Evolutionary conservation across 1,140 invertebrate genomes (phyloP).

Genomic region (Platyscapa corneri): DNA sequence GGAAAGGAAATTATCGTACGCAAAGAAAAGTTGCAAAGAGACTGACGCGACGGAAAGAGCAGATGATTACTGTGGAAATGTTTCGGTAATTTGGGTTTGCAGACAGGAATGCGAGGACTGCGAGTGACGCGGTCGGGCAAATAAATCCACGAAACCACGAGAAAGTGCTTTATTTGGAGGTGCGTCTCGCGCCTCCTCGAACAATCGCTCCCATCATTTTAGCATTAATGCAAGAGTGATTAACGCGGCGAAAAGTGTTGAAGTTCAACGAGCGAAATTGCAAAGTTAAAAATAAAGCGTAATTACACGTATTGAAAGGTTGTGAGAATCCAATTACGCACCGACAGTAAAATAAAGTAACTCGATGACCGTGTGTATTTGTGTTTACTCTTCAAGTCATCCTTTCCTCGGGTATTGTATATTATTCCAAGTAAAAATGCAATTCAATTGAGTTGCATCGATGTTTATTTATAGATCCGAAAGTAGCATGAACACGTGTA

Average conservation of each 20-base stretch:
- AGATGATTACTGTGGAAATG: neutral
- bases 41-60: too few relatives aligned
- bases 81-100: neutral
- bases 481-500: slow-evolving; percentile 29
- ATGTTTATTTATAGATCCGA: slow-evolving; percentile 28
- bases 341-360: slow-evolving; percentile 10
- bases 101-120: neutral
- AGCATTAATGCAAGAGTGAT: too few relatives aligned
- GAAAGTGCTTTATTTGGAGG: neutral
- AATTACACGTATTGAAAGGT: neutral
- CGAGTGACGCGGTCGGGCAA: neutral
- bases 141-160: neutral
- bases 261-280: neutral
- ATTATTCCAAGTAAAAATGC: slow-evolving; percentile 21
- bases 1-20: neutral
- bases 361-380: slow-evolving; percentile 24
- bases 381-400: slow-evolving; percentile 18
- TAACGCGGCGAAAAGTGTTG: too few relatives aligned
- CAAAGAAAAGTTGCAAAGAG: neutral
- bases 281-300: neutral
- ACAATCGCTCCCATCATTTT: too few relatives aligned
- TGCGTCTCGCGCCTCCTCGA: too few relatives aligned
- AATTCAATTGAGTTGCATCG: slow-evolving; percentile 10
- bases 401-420: neutral
- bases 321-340: neutral